A percentile compares a stretch with the other conserved stretches of the same genome.
These are phyloP conservation scores for Rapana venosa DNA, from an alignment of 2,888 invertebrate genomes.

Conservation along the genomic window DNA sequence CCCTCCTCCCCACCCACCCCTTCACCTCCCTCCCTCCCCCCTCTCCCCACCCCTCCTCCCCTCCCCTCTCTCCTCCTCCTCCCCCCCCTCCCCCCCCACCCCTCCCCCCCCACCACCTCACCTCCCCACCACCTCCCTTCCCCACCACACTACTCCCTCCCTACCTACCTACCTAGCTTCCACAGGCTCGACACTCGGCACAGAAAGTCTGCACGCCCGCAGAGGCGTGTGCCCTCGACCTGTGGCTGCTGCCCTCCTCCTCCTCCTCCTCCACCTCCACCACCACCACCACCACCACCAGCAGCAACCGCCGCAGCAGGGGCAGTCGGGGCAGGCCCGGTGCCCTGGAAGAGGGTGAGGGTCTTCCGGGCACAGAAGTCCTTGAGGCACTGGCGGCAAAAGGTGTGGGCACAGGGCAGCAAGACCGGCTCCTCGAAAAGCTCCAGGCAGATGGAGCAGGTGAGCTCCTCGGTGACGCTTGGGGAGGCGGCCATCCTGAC, in stretches of 20 bases:
- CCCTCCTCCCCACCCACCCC: no score
- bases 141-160: neutral
- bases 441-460: conserved; percentile 52
- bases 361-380: conserved; percentile 43
- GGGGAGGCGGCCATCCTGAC: conserved; percentile 46
- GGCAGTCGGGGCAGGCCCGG: neutral
- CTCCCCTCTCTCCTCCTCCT: no score
- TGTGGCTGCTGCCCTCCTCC: neutral
- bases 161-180: conserved; percentile 36
- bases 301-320: no score
- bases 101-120: no score
- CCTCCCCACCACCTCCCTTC: neutral
- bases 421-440: conserved; percentile 48
- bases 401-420: conserved; percentile 52
- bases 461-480: conserved; percentile 50
- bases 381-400: conserved; percentile 50
- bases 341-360: neutral
- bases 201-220: neutral
- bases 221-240: no score
- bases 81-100: no score
- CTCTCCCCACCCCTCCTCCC: no score
- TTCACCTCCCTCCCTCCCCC: no score
- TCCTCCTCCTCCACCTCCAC: neutral
- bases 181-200: conserved; percentile 46
- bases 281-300: neutral